These are phyloP conservation scores for Apodemia duryi DNA, from an alignment of 2,888 invertebrate genomes.

Conservation along the genomic window DNA sequence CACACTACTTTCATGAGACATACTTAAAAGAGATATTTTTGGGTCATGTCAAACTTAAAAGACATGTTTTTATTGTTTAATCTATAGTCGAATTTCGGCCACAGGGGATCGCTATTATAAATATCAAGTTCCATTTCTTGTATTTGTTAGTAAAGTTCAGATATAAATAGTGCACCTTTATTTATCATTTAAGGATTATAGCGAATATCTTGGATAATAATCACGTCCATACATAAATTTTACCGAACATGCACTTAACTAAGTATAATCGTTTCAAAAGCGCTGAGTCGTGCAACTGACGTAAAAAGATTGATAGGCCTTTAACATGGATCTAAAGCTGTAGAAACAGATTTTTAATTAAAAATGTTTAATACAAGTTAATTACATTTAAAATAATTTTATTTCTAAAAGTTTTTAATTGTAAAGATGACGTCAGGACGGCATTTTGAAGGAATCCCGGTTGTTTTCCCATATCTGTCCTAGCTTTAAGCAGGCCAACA, in stretches of 20 bases:
- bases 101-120: too few species aligned
- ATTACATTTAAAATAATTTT: too few species aligned
- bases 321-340: conserved; percentile 36
- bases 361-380: too few species aligned
- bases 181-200: not conserved
- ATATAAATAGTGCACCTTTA: too few species aligned
- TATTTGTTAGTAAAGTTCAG: too few species aligned
- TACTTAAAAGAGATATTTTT: too few species aligned
- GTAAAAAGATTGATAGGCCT: conserved; percentile 62
- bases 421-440: conserved; percentile 40
- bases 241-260: conserved; percentile 60
- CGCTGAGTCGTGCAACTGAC: conserved; percentile 62
- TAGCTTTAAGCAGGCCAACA: conserved; percentile 62
- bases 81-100: too few species aligned
- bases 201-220: conserved; percentile 1
- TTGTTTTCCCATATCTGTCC: conserved; percentile 55
- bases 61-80: too few species aligned
- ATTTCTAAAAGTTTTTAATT: not conserved
- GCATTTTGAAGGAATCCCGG: conserved; percentile 14
- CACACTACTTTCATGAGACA: too few species aligned
- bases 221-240: conserved; percentile 15
- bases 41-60: too few species aligned
- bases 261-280: conserved; percentile 68
- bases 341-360: too few species aligned
- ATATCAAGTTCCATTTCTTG: too few species aligned